Evolutionary conservation across 2,888 invertebrate species (phyloP), one percentile per base, ranked within the genome.

Genomic region (Cinara cedri): DNA sequence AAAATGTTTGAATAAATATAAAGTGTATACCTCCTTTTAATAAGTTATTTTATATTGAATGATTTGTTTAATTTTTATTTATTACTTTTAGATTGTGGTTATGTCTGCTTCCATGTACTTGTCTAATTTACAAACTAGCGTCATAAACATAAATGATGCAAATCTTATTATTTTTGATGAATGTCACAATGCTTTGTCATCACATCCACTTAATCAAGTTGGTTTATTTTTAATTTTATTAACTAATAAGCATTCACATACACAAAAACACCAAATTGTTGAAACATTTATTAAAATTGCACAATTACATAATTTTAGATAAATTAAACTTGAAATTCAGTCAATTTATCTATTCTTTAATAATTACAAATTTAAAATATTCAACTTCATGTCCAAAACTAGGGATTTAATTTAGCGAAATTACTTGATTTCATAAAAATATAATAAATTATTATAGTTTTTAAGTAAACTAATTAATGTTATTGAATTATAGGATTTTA

Each of bases 101-200:
- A 92, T 96, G 89, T 95, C 96, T 0, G 88, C 91, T 16, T 94
- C 96, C 86, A 93, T 97, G 74, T 88, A 96, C 80, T 84, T 90
- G 0, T 91, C 94, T 84, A 87, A 94, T 84, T 82, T 96, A 0
- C 86, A 87, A 3, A 90, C 92, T 83, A 87, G 88, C 1, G 88
- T 88, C 83, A 86, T 93, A 72, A 84, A 84, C 83, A 84, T 92
- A 2, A 86, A 87, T 24, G 88, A 90, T 82, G 85, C 96, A 16
- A 95, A 93, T 86, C 87, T 98, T 46, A 85, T 97, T 13, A 91
- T 99, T 81, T 91, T 98, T 84, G 98, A 99, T 86, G 98, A 99
- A 85, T 98, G 98, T 84, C 98, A 99, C 85, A 91, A 93, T 84
- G 95, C 92, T 0, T 91, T 92, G 0, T 90, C 89, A 19, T 89